These are phyloP conservation scores for Pachycephala philippinensis DNA, from an alignment of 2,113 vertebrate species.

Conservation along the genomic window DNA sequence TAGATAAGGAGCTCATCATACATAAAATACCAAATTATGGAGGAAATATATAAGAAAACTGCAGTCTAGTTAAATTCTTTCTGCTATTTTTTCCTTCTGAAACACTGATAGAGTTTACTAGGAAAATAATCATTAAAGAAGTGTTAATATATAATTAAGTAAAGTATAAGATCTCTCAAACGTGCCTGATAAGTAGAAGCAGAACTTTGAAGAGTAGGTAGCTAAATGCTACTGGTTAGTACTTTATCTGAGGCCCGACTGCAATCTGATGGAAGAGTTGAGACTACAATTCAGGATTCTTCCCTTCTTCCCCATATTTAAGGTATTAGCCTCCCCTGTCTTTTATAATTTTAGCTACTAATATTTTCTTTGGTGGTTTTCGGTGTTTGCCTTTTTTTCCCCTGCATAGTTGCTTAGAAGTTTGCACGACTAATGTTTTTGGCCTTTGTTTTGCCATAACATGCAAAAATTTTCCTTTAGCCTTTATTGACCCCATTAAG, in stretches of 20 bases:
- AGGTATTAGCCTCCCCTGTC: background rate
- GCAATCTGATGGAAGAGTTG: background rate
- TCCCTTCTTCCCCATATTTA: background rate
- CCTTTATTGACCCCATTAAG: background rate
- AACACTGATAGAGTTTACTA: background rate
- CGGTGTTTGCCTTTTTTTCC: background rate
- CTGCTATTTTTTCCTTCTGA: background rate
- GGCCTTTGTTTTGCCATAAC: background rate
- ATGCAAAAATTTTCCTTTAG: background rate
- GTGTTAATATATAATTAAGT: background rate
- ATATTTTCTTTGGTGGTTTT: background rate
- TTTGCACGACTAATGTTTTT: background rate
- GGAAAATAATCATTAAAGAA: background rate
- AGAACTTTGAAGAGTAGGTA: background rate
- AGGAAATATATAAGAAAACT: background rate
- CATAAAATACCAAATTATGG: background rate
- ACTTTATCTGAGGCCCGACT: background rate
- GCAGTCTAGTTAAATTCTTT: background rate
- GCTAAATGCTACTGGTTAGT: background rate
- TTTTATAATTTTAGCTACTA: background rate
- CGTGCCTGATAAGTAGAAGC: background rate
- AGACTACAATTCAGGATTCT: background rate
- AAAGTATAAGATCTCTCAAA: background rate
- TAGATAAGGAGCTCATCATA: background rate
- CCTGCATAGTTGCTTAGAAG: background rate